phyloP scores from a whole-genome alignment of 2,888 invertebrate genomes.

The Spodoptera exigua region DNA sequence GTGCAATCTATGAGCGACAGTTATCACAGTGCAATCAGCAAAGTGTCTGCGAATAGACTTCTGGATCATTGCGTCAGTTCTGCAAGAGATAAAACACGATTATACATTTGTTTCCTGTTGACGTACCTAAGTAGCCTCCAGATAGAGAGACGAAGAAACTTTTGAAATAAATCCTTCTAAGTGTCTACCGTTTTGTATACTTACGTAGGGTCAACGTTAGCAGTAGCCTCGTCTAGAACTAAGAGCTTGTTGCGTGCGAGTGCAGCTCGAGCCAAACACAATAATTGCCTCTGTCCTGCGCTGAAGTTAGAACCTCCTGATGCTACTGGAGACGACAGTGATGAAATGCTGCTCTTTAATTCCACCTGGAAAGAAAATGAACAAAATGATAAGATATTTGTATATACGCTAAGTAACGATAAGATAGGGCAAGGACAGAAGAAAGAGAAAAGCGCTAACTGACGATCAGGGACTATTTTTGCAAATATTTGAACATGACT shows the following conservation, averaged over 20 bases:
- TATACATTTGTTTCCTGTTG: neutral
- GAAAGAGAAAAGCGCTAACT: no score
- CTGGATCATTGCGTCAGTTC: slow-evolving; percentile 95
- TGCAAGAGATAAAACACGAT: slow-evolving; percentile 65
- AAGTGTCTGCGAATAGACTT: slow-evolving; percentile 94
- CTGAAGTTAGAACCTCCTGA: slow-evolving; percentile 96
- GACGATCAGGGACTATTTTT: no score
- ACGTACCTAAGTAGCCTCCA: neutral
- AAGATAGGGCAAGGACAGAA: no score
- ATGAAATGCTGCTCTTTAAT: slow-evolving; percentile 91
- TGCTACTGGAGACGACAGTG: slow-evolving; percentile 90
- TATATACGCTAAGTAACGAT: neutral
- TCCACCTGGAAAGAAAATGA: slow-evolving; percentile 89
- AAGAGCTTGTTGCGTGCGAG: slow-evolving; percentile 94
- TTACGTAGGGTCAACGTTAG: slow-evolving; percentile 96
- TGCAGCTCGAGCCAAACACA: slow-evolving; percentile 95
- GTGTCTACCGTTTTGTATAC: no score
- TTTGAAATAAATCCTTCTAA: no score
- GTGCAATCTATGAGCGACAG: slow-evolving; percentile 96
- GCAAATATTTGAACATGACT: no score
- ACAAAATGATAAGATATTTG: neutral
- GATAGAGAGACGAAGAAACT: no score
- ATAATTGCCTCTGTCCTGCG: slow-evolving; percentile 95
- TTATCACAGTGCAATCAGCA: slow-evolving; percentile 95
- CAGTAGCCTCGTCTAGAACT: slow-evolving; percentile 97